Evolutionary conservation across 2,888 invertebrate species (phyloP), one percentile per base, ranked within the genome.

Genomic region (Oscheius sp.): DNA sequence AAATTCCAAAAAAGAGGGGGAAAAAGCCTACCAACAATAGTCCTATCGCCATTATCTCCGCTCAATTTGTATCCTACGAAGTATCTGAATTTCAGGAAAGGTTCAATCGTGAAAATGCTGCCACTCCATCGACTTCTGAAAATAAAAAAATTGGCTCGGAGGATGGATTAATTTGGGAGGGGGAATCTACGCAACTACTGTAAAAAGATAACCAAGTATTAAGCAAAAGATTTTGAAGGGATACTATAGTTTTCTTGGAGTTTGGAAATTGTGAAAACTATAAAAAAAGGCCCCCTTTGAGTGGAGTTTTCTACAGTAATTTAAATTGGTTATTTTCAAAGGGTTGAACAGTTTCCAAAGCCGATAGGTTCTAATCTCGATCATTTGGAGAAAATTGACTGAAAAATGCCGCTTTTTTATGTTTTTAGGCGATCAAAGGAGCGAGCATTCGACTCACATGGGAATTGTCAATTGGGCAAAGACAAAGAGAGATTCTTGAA

Each of bases 31-130:
- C 71, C 69, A 39, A 78, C 65, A 25, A 78, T 73, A 17, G 73
- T 34, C 23, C 70, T 58, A 39, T 74, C 74, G 39, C 68, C 76
- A n/a, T 65, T 65, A 46, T 84, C 84, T 10, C 75, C 73, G 61
- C 74, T 75, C 69, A 85, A 61, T 52, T 80, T 78, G 65, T 85
- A 84, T 17, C 79, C 85, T 58, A 82, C 73, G 68, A 86, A 84
- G 42, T 85, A 85, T 25, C 85, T 84, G 65, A 84, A 85, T 58
- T 82, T 81, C 31, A 84, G 52, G 48, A 71, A 70, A 10, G 74
- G 61, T 2, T 69, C 78, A 25, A 72, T 58, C 6, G 78, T 82
- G 10, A 75, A 75, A 17, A 83, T 70, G 15, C 48, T 69, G 33
- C 82, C 82, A 3, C 64, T 74, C 82, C 82, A 84, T 23, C 80